Percentiles rank a stretch among this genome's conserved stretches.
phyloP scores from a whole-genome alignment of 1,140 invertebrate species.

The Camponotus pennsylvanicus region DNA sequence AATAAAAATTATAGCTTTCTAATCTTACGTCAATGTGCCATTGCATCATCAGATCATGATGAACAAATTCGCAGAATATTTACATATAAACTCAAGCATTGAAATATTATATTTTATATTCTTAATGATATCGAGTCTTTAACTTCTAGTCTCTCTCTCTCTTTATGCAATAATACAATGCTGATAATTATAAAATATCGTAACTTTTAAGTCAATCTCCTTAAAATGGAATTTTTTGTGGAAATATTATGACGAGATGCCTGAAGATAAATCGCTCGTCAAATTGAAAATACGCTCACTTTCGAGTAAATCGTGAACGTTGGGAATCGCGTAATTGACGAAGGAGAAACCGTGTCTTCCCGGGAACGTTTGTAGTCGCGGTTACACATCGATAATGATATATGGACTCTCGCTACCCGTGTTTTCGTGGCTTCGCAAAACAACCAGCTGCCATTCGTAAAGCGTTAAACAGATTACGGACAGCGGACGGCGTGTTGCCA shows the following conservation, averaged over 20 bases:
- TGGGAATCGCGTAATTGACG: background rate
- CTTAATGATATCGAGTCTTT: background rate
- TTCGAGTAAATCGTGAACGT: background rate
- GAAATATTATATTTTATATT: background rate
- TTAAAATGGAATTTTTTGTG: background rate
- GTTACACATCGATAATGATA: constrained; percentile 35
- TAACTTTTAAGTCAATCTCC: background rate
- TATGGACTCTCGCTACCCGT: background rate
- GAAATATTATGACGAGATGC: background rate
- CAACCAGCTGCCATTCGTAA: constrained; percentile 58
- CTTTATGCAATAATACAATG: background rate
- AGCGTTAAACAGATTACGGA: constrained; percentile 79
- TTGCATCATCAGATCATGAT: background rate
- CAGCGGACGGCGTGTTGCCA: constrained; percentile 80
- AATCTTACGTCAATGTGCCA: background rate
- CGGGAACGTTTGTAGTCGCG: background rate
- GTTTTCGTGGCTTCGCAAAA: constrained; percentile 52
- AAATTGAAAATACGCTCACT: background rate
- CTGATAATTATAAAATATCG: background rate
- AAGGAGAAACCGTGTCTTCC: background rate
- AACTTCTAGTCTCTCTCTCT: background rate
- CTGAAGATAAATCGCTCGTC: constrained; percentile 26
- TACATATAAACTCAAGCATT: background rate
- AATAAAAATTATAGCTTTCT: constrained; percentile 35
- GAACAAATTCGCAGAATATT: background rate